These are phyloP conservation scores for Megatriorchis doriae DNA, from an alignment of 2,113 vertebrate genomes.

Conservation along the genomic window DNA sequence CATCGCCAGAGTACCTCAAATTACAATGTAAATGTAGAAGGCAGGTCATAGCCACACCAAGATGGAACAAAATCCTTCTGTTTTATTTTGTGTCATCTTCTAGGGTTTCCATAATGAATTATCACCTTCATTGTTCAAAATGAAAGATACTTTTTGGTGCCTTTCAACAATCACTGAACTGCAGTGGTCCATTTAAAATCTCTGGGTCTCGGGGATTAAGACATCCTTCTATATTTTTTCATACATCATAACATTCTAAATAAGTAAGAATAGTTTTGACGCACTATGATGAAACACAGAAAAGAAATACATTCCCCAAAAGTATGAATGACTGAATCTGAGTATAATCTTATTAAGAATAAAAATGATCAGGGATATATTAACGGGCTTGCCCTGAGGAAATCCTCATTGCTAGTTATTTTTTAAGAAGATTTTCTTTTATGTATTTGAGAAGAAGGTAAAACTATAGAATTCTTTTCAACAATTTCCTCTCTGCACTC, in stretches of 20 bases:
- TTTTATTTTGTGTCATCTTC: neutral
- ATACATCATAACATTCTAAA: neutral
- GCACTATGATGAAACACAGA: neutral
- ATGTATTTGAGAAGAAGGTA: neutral
- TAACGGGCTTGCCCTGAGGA: neutral
- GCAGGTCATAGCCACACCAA: neutral
- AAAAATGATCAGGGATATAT: neutral
- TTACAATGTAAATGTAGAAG: neutral
- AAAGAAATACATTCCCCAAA: neutral
- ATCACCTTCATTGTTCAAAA: neutral
- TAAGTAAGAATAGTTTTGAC: neutral
- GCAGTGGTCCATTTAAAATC: neutral
- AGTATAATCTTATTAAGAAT: neutral
- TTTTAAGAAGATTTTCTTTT: neutral
- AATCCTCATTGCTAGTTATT: neutral
- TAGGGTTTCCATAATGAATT: neutral
- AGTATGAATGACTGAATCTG: neutral
- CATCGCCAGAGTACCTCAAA: neutral
- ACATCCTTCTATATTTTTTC: neutral
- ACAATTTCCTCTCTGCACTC: neutral
- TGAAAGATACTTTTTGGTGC: neutral
- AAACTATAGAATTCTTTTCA: neutral
- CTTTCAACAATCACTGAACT: neutral
- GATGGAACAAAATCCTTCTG: neutral
- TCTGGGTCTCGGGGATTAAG: neutral